phyloP scores from a whole-genome alignment of 2,113 vertebrate genomes.

The Lonchura striata region DNA sequence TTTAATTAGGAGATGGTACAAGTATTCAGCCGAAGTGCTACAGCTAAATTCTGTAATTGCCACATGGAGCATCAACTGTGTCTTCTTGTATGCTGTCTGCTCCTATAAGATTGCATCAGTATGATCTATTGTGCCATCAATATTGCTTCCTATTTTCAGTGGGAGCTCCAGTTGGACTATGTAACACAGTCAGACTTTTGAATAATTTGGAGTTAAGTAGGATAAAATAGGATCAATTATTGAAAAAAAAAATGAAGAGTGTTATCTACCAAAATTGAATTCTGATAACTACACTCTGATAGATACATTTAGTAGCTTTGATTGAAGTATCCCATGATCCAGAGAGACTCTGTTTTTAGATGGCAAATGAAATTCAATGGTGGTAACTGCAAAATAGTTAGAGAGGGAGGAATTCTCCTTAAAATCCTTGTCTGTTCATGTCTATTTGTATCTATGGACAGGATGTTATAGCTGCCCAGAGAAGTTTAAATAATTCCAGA shows the following conservation, averaged over 20 bases:
- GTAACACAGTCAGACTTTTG: not conserved
- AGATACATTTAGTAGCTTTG: not conserved
- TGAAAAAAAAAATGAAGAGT: not conserved
- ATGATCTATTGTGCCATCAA: conserved; percentile 10
- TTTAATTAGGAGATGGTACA: conserved; percentile 55
- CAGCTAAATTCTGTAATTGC: conserved; percentile 57
- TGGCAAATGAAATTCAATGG: not conserved
- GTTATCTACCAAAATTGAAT: not conserved
- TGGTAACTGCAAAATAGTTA: not conserved
- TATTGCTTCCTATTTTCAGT: not conserved
- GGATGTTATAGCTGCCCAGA: not conserved
- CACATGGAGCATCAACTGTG: conserved; percentile 54
- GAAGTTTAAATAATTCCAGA: not conserved
- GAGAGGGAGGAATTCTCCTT: not conserved
- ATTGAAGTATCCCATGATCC: not conserved
- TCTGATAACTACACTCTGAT: not conserved
- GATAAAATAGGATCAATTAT: not conserved
- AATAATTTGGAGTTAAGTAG: not conserved
- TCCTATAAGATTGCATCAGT: conserved; percentile 8
- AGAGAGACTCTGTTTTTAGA: not conserved
- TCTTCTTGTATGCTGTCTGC: conserved; percentile 41
- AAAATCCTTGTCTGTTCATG: not conserved
- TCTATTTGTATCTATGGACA: not conserved
- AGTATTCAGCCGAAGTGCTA: conserved; percentile 35
- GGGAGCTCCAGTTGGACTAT: not conserved